A percentile compares a stretch with the other conserved stretches of the same genome.
These are phyloP conservation scores for Tethya wilhelma DNA, from an alignment of 37 sponge, comb jelly and placozoan species.

Conservation along the genomic window DNA sequence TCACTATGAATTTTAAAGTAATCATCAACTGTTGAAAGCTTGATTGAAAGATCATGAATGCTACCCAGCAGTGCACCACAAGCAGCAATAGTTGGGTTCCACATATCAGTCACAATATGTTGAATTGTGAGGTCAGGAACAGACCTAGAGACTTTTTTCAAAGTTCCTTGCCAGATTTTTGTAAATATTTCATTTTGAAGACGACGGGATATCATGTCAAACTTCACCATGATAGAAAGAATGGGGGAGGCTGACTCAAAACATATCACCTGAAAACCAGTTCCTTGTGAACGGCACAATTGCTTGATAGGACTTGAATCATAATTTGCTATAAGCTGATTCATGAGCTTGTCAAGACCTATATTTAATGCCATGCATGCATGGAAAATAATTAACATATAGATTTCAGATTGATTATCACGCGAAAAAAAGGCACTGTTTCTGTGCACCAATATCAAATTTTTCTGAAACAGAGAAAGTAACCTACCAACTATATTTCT, in stretches of 20 bases:
- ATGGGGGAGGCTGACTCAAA: slow-evolving; percentile 6
- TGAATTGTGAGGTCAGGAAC: too few species aligned
- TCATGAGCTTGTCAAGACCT: not conserved
- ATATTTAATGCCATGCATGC: too few species aligned
- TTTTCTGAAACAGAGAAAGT: not conserved
- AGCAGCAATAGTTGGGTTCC: too few species aligned
- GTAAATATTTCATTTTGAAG: too few species aligned
- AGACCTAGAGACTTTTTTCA: too few species aligned
- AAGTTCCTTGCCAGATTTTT: too few species aligned
- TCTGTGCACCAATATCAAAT: not conserved
- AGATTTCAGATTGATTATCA: not conserved
- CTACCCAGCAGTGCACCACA: too few species aligned
- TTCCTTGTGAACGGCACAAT: slow-evolving; percentile 3
- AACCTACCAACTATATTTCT: not conserved
- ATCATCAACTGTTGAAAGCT: too few species aligned
- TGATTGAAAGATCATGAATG: too few species aligned
- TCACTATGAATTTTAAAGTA: too few species aligned
- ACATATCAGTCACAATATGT: too few species aligned
- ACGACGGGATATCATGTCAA: too few species aligned
- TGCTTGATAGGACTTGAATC: slow-evolving; percentile 3
- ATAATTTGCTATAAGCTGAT: slow-evolving; percentile 3
- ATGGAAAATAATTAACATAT: not conserved
- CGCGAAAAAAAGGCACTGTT: not conserved
- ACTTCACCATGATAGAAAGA: not conserved
- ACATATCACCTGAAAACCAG: not conserved